Conservation (phyloP, 2,113 vertebrate species). For the Cryptomyrus ogoouensis region DNA sequence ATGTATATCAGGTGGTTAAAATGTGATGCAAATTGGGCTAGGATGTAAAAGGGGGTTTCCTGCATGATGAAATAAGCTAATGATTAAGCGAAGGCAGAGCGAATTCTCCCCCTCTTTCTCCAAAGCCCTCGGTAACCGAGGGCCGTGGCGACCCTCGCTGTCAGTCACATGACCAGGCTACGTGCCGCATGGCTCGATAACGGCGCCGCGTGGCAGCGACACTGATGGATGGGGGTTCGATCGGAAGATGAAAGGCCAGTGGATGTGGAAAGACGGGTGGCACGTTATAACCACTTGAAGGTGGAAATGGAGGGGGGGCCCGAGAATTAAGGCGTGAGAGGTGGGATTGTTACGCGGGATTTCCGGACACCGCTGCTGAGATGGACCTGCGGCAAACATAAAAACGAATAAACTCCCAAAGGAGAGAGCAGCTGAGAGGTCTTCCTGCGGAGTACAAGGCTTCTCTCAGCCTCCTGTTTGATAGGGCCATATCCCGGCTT, state of each 20-base stretch:
- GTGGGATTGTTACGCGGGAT: neutral
- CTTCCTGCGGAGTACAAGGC: neutral
- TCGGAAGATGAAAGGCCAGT: neutral
- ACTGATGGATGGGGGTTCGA: neutral
- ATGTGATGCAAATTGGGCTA: neutral
- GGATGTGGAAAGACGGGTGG: neutral
- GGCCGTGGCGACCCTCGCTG: neutral
- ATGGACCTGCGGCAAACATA: neutral
- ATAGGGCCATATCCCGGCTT: neutral
- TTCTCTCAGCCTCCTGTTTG: neutral
- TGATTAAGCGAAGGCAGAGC: neutral
- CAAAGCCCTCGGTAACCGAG: neutral
- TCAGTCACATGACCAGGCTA: neutral
- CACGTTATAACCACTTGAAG: neutral
- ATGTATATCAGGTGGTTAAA: neutral
- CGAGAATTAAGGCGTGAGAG: neutral
- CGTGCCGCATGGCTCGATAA: neutral
- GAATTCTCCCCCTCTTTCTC: neutral
- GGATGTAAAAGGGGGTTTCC: neutral
- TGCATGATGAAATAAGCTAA: neutral
- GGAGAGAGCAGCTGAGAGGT: neutral
- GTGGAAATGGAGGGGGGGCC: neutral
- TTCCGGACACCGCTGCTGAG: neutral
- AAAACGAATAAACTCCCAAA: neutral
- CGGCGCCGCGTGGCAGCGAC: neutral